A percentile compares a stretch with the other conserved stretches of the same genome.
Conservation (phyloP, 2,888 invertebrate species). For the Cheilosia vulpina region DNA sequence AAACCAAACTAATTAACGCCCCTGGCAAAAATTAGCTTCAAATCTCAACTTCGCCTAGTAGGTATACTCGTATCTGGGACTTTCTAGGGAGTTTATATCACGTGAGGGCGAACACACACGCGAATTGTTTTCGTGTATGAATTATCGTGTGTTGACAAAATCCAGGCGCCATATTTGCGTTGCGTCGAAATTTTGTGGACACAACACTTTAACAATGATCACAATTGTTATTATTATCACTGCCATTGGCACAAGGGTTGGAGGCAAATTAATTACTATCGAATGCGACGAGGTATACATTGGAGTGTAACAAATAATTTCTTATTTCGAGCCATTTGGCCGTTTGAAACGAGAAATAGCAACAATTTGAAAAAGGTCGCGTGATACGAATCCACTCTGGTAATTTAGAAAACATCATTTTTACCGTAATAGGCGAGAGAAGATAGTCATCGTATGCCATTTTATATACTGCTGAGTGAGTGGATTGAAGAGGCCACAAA, state of each 20-base stretch:
- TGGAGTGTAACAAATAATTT: constrained; percentile 14
- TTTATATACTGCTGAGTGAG: too few relatives aligned
- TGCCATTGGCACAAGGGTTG: neutral
- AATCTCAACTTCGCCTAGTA: constrained; percentile 8
- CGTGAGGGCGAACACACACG: constrained; percentile 21
- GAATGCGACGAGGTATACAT: constrained; percentile 10
- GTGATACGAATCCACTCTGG: too few relatives aligned
- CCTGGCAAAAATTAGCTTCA: constrained; percentile 9
- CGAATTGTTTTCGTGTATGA: constrained; percentile 7
- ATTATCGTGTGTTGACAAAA: constrained; percentile 26
- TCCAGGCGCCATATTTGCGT: constrained; percentile 58
- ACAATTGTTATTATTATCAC: constrained; percentile 53
- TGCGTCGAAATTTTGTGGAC: constrained; percentile 67
- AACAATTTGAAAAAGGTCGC: neutral
- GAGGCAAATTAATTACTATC: constrained; percentile 59
- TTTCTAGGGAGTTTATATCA: too few relatives aligned
- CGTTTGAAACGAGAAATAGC: neutral
- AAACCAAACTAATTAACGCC: constrained; percentile 34
- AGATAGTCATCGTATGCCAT: too few relatives aligned
- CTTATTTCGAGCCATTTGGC: constrained; percentile 3
- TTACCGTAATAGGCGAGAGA: too few relatives aligned
- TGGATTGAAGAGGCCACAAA: too few relatives aligned
- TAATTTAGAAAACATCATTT: too few relatives aligned
- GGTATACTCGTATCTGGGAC: too few relatives aligned
- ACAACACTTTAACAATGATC: constrained; percentile 70